Conservation (phyloP, 2,797 vertebrate genomes). For the Rhinella marina region DNA sequence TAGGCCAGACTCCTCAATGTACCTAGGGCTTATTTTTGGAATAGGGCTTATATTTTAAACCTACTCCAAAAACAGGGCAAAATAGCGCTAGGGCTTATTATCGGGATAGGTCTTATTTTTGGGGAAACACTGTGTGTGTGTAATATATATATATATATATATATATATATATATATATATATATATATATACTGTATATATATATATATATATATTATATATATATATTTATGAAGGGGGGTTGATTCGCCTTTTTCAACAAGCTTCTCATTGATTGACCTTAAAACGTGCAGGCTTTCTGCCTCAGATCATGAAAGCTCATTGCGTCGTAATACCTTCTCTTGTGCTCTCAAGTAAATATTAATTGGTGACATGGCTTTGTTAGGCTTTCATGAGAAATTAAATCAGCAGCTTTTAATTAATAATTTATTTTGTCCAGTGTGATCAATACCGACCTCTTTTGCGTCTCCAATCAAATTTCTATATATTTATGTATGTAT, state of each 20-base stretch:
- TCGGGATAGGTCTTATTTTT: too few species aligned
- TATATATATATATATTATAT: too few species aligned
- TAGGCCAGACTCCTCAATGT: too few species aligned
- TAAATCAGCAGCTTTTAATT: neutral
- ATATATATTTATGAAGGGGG: neutral
- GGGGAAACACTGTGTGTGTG: too few species aligned
- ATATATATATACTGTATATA: neutral
- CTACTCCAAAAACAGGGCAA: too few species aligned
- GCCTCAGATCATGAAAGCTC: neutral
- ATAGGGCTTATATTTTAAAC: too few species aligned
- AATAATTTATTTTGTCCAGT: neutral
- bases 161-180: neutral
- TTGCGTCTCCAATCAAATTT: neutral
- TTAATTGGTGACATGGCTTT: neutral
- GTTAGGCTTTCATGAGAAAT: neutral
- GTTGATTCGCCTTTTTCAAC: neutral
- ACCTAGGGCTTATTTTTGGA: too few species aligned
- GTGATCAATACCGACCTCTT: neutral
- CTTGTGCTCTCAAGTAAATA: neutral
- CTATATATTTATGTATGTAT: neutral
- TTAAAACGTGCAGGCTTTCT: neutral
- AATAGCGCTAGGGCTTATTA: too few species aligned
- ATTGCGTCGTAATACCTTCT: neutral
- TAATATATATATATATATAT: neutral
- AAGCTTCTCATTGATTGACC: constrained; percentile 6